phyloP scores from a whole-genome alignment of 2,113 vertebrate genomes.

The Nannobrachium achirus region DNA sequence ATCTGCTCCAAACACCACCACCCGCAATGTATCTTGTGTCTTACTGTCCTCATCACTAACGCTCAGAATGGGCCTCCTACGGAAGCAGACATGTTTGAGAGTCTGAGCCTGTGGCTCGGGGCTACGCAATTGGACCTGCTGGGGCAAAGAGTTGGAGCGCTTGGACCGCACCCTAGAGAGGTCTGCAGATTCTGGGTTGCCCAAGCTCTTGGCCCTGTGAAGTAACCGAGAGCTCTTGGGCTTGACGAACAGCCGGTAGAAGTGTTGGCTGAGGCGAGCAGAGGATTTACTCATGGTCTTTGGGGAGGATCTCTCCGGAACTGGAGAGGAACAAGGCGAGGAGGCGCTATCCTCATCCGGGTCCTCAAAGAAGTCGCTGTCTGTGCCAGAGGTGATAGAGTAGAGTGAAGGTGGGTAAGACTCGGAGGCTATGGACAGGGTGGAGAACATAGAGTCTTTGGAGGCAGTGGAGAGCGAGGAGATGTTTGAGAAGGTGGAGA shows the following conservation, averaged over 20 bases:
- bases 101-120: constrained; percentile 50
- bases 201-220: constrained; percentile 87
- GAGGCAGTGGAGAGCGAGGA: constrained; percentile 81
- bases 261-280: constrained; percentile 79
- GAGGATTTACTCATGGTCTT: constrained; percentile 52
- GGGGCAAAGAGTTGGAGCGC: constrained; percentile 89
- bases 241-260: constrained; percentile 89
- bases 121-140: constrained; percentile 75
- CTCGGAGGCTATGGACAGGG: constrained; percentile 77
- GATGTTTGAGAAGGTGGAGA: constrained; percentile 78
- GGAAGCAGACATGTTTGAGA: constrained; percentile 75
- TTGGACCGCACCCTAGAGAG: constrained; percentile 76
- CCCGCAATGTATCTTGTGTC: constrained; percentile 82
- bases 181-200: constrained; percentile 73
- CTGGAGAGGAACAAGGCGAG: constrained; percentile 55
- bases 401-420: constrained; percentile 84
- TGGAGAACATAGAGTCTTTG: constrained; percentile 87
- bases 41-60: constrained; percentile 86
- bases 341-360: constrained; percentile 80
- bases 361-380: constrained; percentile 93
- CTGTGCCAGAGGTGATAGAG: constrained; percentile 85
- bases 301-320: constrained; percentile 36
- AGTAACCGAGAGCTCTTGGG: constrained; percentile 79
- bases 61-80: constrained; percentile 90
- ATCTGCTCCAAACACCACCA: constrained; percentile 95